Evolutionary conservation across 2,888 invertebrate species (phyloP).

Genomic region (Antheraea yamamai): DNA sequence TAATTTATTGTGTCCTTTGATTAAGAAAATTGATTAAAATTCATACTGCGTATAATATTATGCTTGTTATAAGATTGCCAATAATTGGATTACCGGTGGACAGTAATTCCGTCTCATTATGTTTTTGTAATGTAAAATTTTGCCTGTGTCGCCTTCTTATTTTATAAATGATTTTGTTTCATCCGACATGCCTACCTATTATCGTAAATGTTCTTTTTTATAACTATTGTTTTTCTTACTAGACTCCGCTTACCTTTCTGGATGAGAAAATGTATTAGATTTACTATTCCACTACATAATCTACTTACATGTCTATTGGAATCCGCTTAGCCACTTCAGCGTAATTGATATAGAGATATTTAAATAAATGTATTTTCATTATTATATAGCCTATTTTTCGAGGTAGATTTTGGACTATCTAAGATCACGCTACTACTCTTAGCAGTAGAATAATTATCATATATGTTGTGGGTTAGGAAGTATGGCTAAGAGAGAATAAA

Average conservation of each 20-base stretch:
- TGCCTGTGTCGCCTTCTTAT: not conserved
- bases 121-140: not conserved
- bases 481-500: too few relatives aligned
- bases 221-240: not conserved
- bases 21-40: not conserved
- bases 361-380: too few relatives aligned
- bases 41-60: not conserved
- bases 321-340: too few relatives aligned
- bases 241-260: not conserved
- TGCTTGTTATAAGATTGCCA: not conserved
- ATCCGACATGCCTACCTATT: not conserved
- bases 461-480: too few relatives aligned
- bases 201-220: not conserved
- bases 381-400: too few relatives aligned
- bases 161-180: not conserved
- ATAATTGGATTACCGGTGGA: conserved; percentile 4
- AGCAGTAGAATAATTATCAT: too few relatives aligned
- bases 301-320: too few relatives aligned
- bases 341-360: too few relatives aligned
- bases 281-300: not conserved
- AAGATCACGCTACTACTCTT: too few relatives aligned
- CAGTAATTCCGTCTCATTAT: conserved; percentile 1
- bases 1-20: not conserved
- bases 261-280: not conserved
- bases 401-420: too few relatives aligned